phyloP scores from a whole-genome alignment of 2,888 invertebrate species.

The Acanthosepion esculentum region DNA sequence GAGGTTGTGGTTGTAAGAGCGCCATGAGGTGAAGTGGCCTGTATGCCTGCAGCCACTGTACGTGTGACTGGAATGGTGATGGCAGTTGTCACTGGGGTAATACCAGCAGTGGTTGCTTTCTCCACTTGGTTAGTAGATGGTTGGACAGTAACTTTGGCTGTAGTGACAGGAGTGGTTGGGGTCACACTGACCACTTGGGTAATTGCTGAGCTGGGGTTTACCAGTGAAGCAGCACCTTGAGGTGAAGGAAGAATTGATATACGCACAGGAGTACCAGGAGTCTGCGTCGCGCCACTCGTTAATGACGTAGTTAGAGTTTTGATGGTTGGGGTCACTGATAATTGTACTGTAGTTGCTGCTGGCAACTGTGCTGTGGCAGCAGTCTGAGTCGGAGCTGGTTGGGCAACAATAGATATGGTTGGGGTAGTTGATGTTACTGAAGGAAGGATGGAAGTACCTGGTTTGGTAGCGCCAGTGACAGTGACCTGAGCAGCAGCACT shows the following conservation, averaged over 20 bases:
- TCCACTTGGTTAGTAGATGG: conserved; percentile 14
- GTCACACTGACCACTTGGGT: conserved; percentile 82
- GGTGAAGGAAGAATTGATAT: conserved; percentile 68
- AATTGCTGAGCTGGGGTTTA: conserved; percentile 73
- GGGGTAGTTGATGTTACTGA: conserved; percentile 51
- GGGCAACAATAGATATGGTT: conserved; percentile 66
- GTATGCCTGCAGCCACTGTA: neutral
- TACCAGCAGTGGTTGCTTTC: neutral
- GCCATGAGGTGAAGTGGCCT: neutral
- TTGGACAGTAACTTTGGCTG: conserved; percentile 48
- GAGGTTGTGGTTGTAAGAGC: neutral
- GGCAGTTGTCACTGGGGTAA: conserved; percentile 46
- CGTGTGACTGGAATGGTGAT: conserved; percentile 44
- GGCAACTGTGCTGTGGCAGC: conserved; percentile 48
- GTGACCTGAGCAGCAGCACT: conserved; percentile 43
- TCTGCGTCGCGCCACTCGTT: conserved; percentile 54
- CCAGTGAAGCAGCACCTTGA: conserved; percentile 56
- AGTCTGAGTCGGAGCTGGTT: conserved; percentile 60
- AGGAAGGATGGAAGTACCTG: conserved; percentile 55
- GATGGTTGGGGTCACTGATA: conserved; percentile 52
- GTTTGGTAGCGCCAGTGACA: conserved; percentile 61
- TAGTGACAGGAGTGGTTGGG: conserved; percentile 54
- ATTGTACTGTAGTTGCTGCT: conserved; percentile 41
- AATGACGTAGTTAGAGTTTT: conserved; percentile 60
- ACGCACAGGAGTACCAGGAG: conserved; percentile 57